These are phyloP conservation scores for Elysia crispata DNA, from an alignment of 2,888 invertebrate genomes.

Conservation along the genomic window DNA sequence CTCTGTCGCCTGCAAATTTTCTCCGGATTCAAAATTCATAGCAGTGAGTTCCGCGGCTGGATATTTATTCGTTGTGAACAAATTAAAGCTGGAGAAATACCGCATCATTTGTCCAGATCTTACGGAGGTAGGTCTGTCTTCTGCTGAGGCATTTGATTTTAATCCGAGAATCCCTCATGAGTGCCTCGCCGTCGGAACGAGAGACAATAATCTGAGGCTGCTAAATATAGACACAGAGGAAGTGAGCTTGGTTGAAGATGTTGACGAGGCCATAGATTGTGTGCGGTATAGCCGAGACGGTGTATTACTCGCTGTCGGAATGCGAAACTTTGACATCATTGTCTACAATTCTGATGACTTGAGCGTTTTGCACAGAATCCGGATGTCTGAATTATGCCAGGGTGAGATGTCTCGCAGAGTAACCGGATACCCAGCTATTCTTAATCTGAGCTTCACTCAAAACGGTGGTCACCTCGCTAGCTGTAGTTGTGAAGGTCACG, in stretches of 20 bases:
- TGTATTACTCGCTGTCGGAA: slow-evolving; percentile 55
- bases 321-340: slow-evolving; percentile 57
- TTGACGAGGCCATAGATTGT: slow-evolving; percentile 56
- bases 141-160: slow-evolving; percentile 65
- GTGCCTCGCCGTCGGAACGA: slow-evolving; percentile 61
- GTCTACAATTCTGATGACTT: slow-evolving; percentile 54
- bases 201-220: slow-evolving; percentile 56
- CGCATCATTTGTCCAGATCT: slow-evolving; percentile 61
- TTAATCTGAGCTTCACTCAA: slow-evolving; percentile 60
- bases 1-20: slow-evolving; percentile 65
- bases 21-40: slow-evolving; percentile 62
- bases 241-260: slow-evolving; percentile 42
- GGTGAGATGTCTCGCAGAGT: slow-evolving; percentile 44
- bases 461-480: slow-evolving; percentile 64
- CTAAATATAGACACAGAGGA: slow-evolving; percentile 53
- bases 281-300: slow-evolving; percentile 60
- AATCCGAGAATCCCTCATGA: slow-evolving; percentile 58
- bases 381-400: slow-evolving; percentile 53
- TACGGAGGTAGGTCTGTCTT: slow-evolving; percentile 54
- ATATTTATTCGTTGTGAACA: slow-evolving; percentile 56
- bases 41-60: slow-evolving; percentile 61
- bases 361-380: slow-evolving; percentile 54
- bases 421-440: slow-evolving; percentile 56
- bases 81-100: slow-evolving; percentile 47
- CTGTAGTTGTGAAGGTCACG: slow-evolving; percentile 63